Evolutionary conservation across 2,797 vertebrate genomes (phyloP), one percentile per base, ranked within the genome.

Genomic region (Avahi laniger): DNA sequence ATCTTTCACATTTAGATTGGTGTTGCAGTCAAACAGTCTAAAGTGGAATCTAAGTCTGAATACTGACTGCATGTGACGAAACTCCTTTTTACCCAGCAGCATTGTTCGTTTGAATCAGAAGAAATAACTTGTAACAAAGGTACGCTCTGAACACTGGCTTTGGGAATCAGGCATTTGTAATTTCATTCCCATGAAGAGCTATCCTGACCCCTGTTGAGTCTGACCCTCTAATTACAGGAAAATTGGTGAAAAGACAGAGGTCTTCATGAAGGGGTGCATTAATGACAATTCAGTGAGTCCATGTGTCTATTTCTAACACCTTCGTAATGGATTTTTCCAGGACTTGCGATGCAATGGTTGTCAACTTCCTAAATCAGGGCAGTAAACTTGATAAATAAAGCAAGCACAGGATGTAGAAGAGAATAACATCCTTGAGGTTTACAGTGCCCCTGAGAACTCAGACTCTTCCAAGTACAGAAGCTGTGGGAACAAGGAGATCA

Each of bases 161-260:
- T 86, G 76, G 22, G 96, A 92, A 92, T 79, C 43, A 61, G 52
- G 28, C 7, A 63, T 92, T 83, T 90, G 48, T 54, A 85, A 70
- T 75, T 28, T n/a, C 46, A 69, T 52, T 13, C 26, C 26, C 35
- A 9, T 13, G 26, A 76, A 86, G 38, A 89, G 7, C 81, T 54
- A 80, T 24, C 35, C 38, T 94, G 50, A 35, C 17, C 80, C 81
- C 38, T 83, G 30, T 57, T 43, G 41, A 83, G 9, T 63, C 38
- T 90, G 28, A 93, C 35, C 70, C 22, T 86, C 38, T 76, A 67
- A 50, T 75, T 41, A 76, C 54, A 78, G 20, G 89, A 43, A 93
- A 94, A 67, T 33, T 76, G 5, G 24, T 13, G 46, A 61, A 52
- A 94, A 67, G 30, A 78, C 46, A 33, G 17, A 81, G 22, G 11